These are phyloP conservation scores for Matsumyia berberina DNA, from an alignment of 2,888 invertebrate genomes.

Conservation along the genomic window DNA sequence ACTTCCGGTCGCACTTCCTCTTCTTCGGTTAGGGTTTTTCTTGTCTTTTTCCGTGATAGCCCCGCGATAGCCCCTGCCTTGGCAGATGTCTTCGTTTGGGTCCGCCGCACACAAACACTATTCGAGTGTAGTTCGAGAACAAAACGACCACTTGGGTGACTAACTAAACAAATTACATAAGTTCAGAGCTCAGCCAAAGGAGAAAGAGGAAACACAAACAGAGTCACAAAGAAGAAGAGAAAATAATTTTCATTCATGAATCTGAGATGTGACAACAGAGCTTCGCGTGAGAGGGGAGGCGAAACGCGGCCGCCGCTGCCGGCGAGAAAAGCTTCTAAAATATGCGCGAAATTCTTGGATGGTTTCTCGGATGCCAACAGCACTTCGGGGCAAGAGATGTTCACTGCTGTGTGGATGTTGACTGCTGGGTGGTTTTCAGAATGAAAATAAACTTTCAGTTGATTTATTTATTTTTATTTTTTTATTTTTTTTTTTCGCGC, in stretches of 20 bases:
- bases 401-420: not conserved
- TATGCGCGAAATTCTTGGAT: conserved; percentile 24
- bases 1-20: conserved; percentile 71
- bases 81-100: conserved; percentile 17
- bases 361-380: conserved; percentile 24
- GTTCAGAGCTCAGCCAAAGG: not conserved
- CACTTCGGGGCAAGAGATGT: not conserved
- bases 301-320: not conserved
- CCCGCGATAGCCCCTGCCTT: not conserved
- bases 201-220: not conserved
- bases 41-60: not conserved
- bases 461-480: conserved; percentile 31
- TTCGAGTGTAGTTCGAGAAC: conserved; percentile 19
- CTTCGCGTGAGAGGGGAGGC: not conserved
- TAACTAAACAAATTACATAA: conserved; percentile 56
- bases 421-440: conserved; percentile 22
- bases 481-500: conserved; percentile 14
- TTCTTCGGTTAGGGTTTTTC: conserved; percentile 17
- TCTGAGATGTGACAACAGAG: conserved; percentile 38
- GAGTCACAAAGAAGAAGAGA: conserved; percentile 3
- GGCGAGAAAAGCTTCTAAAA: conserved; percentile 42
- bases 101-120: conserved; percentile 19
- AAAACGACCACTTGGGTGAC: conserved; percentile 17
- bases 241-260: conserved; percentile 69
- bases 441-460: conserved; percentile 49